Conservation (phyloP, 2,888 invertebrate genomes). For the Sinohyriopsis cumingii region DNA sequence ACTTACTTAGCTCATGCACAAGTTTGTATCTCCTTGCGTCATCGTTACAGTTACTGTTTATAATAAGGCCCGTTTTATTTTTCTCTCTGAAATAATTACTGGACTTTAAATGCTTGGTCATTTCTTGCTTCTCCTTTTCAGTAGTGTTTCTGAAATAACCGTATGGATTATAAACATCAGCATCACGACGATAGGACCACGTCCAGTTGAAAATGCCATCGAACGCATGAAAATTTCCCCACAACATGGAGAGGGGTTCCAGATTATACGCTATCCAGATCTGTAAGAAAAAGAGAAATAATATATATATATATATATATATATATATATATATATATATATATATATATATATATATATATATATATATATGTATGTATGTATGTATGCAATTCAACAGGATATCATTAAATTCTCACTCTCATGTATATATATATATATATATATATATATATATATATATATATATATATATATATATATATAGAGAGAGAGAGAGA, state of each 20-base stretch:
- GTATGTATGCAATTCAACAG: too few relatives aligned
- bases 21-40: slow-evolving; percentile 20
- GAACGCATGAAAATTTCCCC: slow-evolving; percentile 14
- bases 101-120: not conserved
- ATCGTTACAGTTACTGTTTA: slow-evolving; percentile 25
- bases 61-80: slow-evolving; percentile 5
- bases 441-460: too few relatives aligned
- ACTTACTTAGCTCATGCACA: slow-evolving; percentile 12
- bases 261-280: slow-evolving; percentile 20
- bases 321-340: too few relatives aligned
- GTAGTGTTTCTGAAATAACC: slow-evolving; percentile 3
- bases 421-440: too few relatives aligned
- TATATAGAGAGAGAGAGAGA: too few relatives aligned
- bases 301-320: too few relatives aligned
- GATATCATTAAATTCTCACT: too few relatives aligned
- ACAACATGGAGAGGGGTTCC: slow-evolving; percentile 24
- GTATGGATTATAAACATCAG: slow-evolving; percentile 19
- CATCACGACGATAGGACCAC: slow-evolving; percentile 13
- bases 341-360: too few relatives aligned
- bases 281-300: not conserved
- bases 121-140: slow-evolving; percentile 3
- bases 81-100: slow-evolving; percentile 11
- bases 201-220: slow-evolving; percentile 29
- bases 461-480: too few relatives aligned
- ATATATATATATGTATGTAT: too few relatives aligned